phyloP scores from a whole-genome alignment of 2,797 vertebrate genomes.

The Dendrocincla fuliginosa region DNA sequence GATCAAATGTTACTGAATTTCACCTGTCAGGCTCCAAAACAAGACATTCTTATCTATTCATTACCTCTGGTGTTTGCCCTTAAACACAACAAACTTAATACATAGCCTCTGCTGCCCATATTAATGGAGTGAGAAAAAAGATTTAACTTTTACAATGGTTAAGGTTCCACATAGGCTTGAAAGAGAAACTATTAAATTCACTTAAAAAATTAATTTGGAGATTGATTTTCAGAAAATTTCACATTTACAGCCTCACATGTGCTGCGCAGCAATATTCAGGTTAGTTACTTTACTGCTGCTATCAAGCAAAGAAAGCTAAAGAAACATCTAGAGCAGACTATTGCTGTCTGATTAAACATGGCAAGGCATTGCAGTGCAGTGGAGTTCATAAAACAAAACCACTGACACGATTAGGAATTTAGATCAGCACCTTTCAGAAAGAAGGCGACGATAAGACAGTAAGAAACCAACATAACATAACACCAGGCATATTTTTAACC shows the following conservation, averaged over 20 bases:
- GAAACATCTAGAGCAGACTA: not conserved
- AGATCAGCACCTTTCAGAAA: not conserved
- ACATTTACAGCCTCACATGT: not conserved
- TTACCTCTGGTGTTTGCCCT: not conserved
- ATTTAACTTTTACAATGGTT: not conserved
- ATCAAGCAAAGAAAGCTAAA: not conserved
- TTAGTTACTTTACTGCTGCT: not conserved
- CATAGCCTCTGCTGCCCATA: not conserved
- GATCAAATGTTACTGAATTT: not conserved
- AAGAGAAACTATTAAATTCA: not conserved
- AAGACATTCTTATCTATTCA: not conserved
- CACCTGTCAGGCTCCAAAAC: not conserved
- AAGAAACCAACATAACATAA: not conserved
- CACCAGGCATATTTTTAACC: not conserved
- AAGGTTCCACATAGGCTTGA: not conserved
- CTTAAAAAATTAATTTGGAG: not conserved
- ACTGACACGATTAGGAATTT: not conserved
- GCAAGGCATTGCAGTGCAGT: not conserved
- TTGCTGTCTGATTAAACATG: not conserved
- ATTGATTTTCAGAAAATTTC: not conserved
- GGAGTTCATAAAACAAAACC: not conserved
- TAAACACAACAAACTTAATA: not conserved
- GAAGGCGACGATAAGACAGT: not conserved
- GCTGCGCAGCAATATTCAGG: not conserved
- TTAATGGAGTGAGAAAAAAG: not conserved